Evolutionary conservation across 1,140 invertebrate species (phyloP), one percentile per base, ranked within the genome.

Genomic region (Apis florea): DNA sequence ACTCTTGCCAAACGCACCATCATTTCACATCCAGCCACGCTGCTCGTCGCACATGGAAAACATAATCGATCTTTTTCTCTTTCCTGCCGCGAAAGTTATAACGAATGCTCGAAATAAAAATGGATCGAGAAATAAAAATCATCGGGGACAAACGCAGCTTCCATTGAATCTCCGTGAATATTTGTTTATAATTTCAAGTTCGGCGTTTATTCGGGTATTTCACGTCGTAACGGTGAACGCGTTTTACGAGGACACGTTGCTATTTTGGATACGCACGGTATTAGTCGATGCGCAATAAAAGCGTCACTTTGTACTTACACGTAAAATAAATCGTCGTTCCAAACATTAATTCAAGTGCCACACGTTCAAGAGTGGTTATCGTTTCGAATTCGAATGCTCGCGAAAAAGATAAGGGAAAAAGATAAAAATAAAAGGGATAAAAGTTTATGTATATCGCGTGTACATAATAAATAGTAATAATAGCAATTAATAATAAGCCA

Each of bases 1-100:
- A 67, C 61, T 61, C 64, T 82, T 59, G 71, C 59, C 61, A 24
- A 72, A 71, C 51, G 59, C 31, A n/a, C 21, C 54, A 19, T 51
- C 59, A 12, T 21, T 1, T 54, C 24, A n/a, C 74, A 40, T 51
- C 21, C 21, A 13, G 17, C 53, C 13, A 21, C 53, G 47, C 26
- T 68, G 47, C 26, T 68, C 1, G 11, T 68, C 1, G 11, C 53
- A 21, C 78, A 17, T 31, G 8, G 31, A 58, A 74, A 17, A 17
- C 49, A 1, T 13, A 19, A n/a, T 24, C 24, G 21, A 24, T 15
- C 21, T 24, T 11, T n/a, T 2, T 26, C 24, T 1, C 17, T n/a
- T 0, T 10, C n/a, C 10, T 31, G 21, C n/a, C 21, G 21, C 6
- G 21, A 11, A 6, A 47, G 49, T n/a, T 1, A 4, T 11, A 40